These are phyloP conservation scores for Mesitornis unicolor DNA, from an alignment of 2,113 vertebrate genomes.

Conservation along the genomic window DNA sequence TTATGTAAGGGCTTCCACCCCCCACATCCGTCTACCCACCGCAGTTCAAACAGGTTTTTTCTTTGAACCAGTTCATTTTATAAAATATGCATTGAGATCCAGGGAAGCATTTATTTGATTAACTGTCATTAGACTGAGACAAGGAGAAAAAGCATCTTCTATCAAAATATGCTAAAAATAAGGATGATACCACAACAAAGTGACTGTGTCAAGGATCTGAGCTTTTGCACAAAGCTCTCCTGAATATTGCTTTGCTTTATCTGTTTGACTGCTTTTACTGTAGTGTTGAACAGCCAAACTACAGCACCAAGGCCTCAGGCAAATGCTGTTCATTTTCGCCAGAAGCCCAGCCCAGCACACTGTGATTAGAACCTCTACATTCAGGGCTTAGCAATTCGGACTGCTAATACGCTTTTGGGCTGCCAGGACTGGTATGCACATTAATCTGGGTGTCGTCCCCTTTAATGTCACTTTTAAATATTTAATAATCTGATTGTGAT, in stretches of 20 bases:
- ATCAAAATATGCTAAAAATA: slow-evolving; percentile 37
- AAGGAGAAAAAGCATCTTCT: background rate
- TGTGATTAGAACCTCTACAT: background rate
- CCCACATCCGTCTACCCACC: background rate
- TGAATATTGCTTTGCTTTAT: background rate
- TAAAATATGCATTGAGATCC: slow-evolving; percentile 42
- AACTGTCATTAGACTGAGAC: slow-evolving; percentile 13
- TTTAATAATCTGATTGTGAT: slow-evolving; percentile 41
- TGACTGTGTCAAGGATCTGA: background rate
- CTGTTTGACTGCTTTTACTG: background rate
- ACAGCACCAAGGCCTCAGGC: background rate
- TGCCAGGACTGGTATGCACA: background rate
- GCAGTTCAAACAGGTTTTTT: slow-evolving; percentile 1
- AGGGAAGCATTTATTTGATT: slow-evolving; percentile 21
- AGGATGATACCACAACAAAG: background rate
- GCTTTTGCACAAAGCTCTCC: background rate
- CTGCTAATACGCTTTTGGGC: background rate
- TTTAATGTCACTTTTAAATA: slow-evolving; percentile 13
- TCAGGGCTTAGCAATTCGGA: background rate
- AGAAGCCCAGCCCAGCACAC: background rate
- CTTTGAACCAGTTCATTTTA: slow-evolving; percentile 44
- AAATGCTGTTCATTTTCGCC: background rate
- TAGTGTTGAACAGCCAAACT: background rate
- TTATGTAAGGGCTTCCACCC: slow-evolving; percentile 6
- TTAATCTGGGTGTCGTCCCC: background rate